Percentiles rank a stretch among this genome's conserved stretches.
Conservation (phyloP, 37 sponge, comb jelly and placozoan species). For the Oscarella lobularis region DNA sequence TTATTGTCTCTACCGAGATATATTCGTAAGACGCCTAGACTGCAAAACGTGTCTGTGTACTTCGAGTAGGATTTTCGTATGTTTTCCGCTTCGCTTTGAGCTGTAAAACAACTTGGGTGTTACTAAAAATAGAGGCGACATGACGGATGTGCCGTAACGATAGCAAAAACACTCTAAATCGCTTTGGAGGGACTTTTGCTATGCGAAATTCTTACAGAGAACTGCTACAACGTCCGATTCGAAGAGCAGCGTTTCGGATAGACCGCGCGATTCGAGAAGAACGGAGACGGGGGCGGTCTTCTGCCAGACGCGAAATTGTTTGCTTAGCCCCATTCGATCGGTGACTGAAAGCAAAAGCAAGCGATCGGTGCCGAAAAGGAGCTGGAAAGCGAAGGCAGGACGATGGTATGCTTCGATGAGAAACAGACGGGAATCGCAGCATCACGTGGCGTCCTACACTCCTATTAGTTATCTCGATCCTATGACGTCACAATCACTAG, state of each 20-base stretch:
- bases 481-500: no score
- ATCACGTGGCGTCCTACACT: no score
- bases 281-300: slow-evolving; percentile 43
- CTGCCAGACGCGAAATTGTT: slow-evolving; percentile 34
- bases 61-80: slow-evolving; percentile 37
- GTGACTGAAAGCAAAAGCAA: no score
- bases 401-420: no score
- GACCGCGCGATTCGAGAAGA: slow-evolving; percentile 42
- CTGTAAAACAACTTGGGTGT: slow-evolving; percentile 21
- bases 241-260: slow-evolving; percentile 48
- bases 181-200: background rate
- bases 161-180: background rate
- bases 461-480: no score
- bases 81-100: slow-evolving; percentile 38
- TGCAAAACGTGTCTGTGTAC: slow-evolving; percentile 34
- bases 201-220: slow-evolving; percentile 47
- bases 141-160: background rate
- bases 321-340: slow-evolving; percentile 61
- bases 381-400: no score
- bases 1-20: no score
- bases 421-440: no score
- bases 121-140: background rate
- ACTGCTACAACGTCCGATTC: slow-evolving; percentile 43
- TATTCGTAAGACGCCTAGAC: slow-evolving; percentile 50
- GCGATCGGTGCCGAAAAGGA: no score